A percentile compares a stretch with the other conserved stretches of the same genome.
Conservation (phyloP, 1,140 invertebrate species). For the Stegodyphus mimosarum region DNA sequence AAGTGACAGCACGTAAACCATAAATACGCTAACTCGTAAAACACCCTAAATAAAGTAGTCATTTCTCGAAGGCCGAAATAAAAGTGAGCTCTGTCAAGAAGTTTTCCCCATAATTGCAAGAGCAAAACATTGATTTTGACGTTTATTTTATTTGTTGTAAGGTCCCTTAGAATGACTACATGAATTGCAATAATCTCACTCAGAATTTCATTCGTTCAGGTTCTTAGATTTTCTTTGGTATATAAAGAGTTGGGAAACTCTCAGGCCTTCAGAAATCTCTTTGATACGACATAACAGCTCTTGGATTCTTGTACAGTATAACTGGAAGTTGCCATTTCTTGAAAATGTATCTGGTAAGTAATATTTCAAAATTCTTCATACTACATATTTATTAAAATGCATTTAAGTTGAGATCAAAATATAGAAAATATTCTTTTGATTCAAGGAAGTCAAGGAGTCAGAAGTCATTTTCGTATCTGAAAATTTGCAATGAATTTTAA, state of each 20-base stretch:
- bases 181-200: slow-evolving; percentile 28
- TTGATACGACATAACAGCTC: too few relatives aligned
- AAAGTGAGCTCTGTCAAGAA: not conserved
- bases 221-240: not conserved
- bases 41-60: slow-evolving; percentile 11
- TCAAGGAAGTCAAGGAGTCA: too few relatives aligned
- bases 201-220: slow-evolving; percentile 26
- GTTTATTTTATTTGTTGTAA: slow-evolving; percentile 24
- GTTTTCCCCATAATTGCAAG: slow-evolving; percentile 4
- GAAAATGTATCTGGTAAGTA: too few relatives aligned
- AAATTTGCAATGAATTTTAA: too few relatives aligned
- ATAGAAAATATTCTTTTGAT: too few relatives aligned
- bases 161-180: slow-evolving; percentile 37
- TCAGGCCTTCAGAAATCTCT: too few relatives aligned
- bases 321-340: too few relatives aligned
- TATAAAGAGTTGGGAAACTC: slow-evolving; percentile 6
- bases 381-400: too few relatives aligned
- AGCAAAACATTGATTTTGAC: slow-evolving; percentile 19
- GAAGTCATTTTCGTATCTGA: too few relatives aligned
- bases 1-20: slow-evolving; percentile 13
- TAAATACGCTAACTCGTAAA: slow-evolving; percentile 29
- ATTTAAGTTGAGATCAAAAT: too few relatives aligned
- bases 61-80: slow-evolving; percentile 2
- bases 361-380: too few relatives aligned
- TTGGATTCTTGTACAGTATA: too few relatives aligned